Percentiles rank a stretch among this genome's conserved stretches.
Evolutionary conservation across 2,113 vertebrate genomes (phyloP).

Genomic region (Mus spicilegus): DNA sequence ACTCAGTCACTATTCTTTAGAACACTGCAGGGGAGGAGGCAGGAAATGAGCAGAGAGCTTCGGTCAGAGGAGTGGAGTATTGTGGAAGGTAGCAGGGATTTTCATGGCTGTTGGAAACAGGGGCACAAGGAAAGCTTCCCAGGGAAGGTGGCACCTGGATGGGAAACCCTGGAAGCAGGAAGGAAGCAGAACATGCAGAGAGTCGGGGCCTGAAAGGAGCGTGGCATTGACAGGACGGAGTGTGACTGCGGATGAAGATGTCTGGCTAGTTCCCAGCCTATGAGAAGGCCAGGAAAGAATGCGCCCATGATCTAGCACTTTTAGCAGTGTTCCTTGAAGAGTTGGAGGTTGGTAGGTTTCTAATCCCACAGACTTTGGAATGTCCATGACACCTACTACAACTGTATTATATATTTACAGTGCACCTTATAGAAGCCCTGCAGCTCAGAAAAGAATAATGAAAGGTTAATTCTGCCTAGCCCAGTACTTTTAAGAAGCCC

Average conservation of each 20-base stretch:
- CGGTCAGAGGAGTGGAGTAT: not conserved
- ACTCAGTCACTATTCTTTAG: not conserved
- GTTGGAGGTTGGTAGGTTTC: not conserved
- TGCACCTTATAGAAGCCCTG: not conserved
- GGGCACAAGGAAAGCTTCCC: not conserved
- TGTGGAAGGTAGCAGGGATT: not conserved
- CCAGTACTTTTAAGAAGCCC: conserved; percentile 41
- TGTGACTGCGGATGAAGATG: not conserved
- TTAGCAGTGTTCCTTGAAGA: conserved; percentile 8
- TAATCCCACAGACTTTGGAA: not conserved
- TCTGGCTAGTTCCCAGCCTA: not conserved
- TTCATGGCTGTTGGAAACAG: not conserved
- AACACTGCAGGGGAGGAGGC: no score
- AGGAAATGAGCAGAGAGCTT: not conserved
- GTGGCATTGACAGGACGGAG: not conserved
- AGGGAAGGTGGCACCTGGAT: not conserved
- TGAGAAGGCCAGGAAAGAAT: not conserved
- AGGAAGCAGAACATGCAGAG: not conserved
- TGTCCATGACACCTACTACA: not conserved
- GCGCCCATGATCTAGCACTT: not conserved
- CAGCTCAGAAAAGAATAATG: not conserved
- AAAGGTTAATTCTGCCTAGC: conserved; percentile 34
- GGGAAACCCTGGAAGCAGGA: not conserved
- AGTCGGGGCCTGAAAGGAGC: not conserved
- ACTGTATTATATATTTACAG: not conserved